phyloP scores from a whole-genome alignment of 23 tunicate species.

The Trididemnum nubilum region DNA sequence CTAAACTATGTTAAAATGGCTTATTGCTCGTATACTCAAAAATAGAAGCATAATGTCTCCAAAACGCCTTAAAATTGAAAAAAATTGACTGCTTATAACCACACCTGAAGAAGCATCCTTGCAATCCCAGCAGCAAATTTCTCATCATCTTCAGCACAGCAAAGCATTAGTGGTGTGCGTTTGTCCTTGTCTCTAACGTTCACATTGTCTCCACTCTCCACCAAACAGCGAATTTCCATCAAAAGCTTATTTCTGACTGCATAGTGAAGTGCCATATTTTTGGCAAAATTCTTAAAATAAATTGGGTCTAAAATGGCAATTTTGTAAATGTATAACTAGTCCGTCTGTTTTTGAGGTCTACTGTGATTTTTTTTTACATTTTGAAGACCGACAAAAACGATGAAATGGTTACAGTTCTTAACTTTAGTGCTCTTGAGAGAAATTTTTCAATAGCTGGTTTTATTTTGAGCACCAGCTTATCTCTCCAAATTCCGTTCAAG shows the following conservation, averaged over 20 bases:
- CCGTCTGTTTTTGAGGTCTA: no score
- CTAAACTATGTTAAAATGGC: no score
- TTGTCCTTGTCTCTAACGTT: constrained; percentile 50
- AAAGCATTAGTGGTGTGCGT: constrained; percentile 75
- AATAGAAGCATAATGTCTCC: no score
- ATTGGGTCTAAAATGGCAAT: no score
- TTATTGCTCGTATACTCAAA: no score
- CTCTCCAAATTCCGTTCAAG: background rate
- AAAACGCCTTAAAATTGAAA: no score
- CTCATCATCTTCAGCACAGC: constrained; percentile 78
- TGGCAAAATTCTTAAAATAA: no score
- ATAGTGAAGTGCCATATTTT: constrained; percentile 64
- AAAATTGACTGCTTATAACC: no score
- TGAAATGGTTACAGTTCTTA: no score
- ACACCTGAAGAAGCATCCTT: constrained; percentile 83
- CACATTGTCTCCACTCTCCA: constrained; percentile 56
- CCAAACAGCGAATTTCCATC: constrained; percentile 44
- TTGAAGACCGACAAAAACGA: no score
- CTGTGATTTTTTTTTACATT: no score
- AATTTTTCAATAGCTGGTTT: background rate
- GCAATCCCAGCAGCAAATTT: constrained; percentile 75
- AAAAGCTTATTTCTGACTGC: constrained; percentile 70
- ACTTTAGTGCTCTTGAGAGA: background rate
- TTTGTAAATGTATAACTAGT: no score
- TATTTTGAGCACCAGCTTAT: constrained; percentile 17